A percentile compares a stretch with the other conserved stretches of the same genome.
phyloP scores from a whole-genome alignment of 2,888 invertebrate species.

The Bombyx huttoni region DNA sequence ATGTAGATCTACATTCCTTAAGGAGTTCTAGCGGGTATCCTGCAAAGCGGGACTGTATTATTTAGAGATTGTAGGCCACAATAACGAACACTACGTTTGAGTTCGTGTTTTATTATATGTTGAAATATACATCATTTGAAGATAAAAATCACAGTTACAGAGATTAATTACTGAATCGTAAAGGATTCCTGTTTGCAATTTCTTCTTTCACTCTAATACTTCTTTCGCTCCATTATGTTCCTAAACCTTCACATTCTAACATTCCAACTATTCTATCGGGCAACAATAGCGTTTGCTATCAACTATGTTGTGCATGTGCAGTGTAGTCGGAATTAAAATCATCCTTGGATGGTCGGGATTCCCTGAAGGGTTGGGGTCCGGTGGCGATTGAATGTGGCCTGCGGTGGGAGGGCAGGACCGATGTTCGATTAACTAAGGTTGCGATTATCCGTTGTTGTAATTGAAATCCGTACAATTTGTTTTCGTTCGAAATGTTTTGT shows the following conservation, averaged over 20 bases:
- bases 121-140: too few species aligned
- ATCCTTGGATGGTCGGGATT: slow-evolving; percentile 33
- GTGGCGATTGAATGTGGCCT: slow-evolving; percentile 52
- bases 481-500: background rate
- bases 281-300: slow-evolving; percentile 33
- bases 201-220: too few species aligned
- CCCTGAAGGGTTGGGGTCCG: slow-evolving; percentile 44
- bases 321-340: slow-evolving; percentile 42
- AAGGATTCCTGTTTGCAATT: too few species aligned
- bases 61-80: too few species aligned
- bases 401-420: slow-evolving; percentile 7
- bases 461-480: slow-evolving; percentile 11
- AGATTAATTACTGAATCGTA: too few species aligned
- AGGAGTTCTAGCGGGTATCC: too few species aligned
- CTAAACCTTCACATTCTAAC: background rate
- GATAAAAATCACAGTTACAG: too few species aligned
- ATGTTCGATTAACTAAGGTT: slow-evolving; percentile 35
- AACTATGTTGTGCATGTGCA: slow-evolving; percentile 39
- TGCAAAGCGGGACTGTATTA: too few species aligned
- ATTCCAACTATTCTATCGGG: background rate
- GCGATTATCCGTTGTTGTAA: slow-evolving; percentile 17
- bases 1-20: too few species aligned
- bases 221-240: background rate
- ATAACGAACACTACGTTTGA: too few species aligned
- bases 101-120: too few species aligned